Conservation (phyloP, 2,888 invertebrate genomes). For the Ornithoptera priamus region DNA sequence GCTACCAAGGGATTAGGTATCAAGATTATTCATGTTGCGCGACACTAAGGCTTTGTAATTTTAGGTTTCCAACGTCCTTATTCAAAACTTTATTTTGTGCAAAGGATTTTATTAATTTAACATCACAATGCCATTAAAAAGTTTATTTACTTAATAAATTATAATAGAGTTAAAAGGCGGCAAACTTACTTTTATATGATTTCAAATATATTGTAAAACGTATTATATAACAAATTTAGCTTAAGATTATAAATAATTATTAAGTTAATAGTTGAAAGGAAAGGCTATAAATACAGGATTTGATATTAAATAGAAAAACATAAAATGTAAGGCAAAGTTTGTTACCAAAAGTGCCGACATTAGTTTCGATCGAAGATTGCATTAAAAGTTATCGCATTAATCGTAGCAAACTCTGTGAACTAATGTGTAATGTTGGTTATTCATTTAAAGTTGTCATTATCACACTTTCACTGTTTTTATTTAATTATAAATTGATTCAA, state of each 20-base stretch:
- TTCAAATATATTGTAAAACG: too few species aligned
- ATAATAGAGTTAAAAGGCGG: too few species aligned
- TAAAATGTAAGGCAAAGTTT: background rate
- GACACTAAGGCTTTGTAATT: slow-evolving; percentile 9
- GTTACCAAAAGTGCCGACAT: background rate
- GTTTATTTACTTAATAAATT: background rate
- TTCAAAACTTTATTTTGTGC: slow-evolving; percentile 1
- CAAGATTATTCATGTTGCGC: slow-evolving; percentile 3
- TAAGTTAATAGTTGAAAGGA: too few species aligned
- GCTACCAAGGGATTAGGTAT: slow-evolving; percentile 14
- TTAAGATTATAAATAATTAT: too few species aligned
- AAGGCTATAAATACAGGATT: background rate
- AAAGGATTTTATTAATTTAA: background rate
- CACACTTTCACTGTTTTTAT: background rate
- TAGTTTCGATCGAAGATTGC: background rate
- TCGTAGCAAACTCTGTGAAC: background rate
- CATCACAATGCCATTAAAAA: background rate
- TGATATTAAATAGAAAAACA: background rate
- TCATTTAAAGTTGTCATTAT: background rate
- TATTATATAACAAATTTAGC: too few species aligned
- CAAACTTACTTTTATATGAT: too few species aligned
- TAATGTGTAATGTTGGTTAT: background rate
- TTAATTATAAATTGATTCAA: background rate
- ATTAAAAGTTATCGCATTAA: slow-evolving; percentile 2
- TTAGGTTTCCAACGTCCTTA: slow-evolving; percentile 2